These are phyloP conservation scores for Anhinga rufa DNA, from an alignment of 2,113 vertebrate species.

Conservation along the genomic window DNA sequence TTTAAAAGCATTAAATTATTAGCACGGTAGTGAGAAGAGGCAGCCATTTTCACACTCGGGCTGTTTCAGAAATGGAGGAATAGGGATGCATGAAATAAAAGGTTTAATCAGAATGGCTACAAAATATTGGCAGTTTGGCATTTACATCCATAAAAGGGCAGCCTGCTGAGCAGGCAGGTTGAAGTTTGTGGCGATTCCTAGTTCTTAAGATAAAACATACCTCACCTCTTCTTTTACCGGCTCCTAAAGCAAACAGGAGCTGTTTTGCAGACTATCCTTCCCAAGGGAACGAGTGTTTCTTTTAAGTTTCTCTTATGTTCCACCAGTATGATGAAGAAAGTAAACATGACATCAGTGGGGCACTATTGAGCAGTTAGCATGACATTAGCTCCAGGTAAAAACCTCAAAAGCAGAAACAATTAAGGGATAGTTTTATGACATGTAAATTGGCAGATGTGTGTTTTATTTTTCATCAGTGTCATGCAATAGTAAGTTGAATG, in stretches of 20 bases:
- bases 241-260: not conserved
- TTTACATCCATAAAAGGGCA: not conserved
- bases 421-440: not conserved
- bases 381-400: not conserved
- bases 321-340: not conserved
- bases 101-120: not conserved
- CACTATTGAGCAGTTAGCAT: not conserved
- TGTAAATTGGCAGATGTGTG: not conserved
- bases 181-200: not conserved
- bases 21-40: fast-evolving
- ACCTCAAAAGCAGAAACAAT: not conserved
- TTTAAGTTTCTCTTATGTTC: fast-evolving
- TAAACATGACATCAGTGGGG: not conserved
- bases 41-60: not conserved
- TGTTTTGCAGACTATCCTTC: not conserved
- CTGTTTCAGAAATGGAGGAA: not conserved
- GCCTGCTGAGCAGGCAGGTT: not conserved
- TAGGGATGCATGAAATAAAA: not conserved
- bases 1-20: not conserved
- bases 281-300: not conserved
- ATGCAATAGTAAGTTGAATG: not conserved
- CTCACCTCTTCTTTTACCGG: not conserved
- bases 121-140: not conserved
- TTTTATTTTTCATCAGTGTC: not conserved
- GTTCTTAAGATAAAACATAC: not conserved